Base-by-base conservation (phyloP, 2,888 invertebrate species). In the Helicoverpa assulta region DNA sequence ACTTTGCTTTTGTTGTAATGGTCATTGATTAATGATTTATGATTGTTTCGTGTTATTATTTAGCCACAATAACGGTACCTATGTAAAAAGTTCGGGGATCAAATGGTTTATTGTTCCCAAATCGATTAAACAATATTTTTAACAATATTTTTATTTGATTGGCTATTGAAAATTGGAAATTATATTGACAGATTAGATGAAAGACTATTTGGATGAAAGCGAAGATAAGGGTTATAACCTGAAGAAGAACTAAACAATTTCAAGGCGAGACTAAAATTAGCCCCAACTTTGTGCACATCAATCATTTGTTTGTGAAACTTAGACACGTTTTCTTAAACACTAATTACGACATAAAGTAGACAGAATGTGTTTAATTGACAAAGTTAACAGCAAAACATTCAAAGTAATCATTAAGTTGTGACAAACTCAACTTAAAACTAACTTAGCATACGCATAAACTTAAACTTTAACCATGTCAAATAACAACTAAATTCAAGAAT, bases 361-460 rank as follows among this genome's bases (percentile, higher is more conserved):
- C 78, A 59, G 57, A 69, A 73, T 40, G 60, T 50, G 55, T 74
- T 65, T 58, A 64, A 73, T 78, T 64, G 60, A 64, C 54, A 73
- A 68, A 73, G 61, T 73, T 65, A 59, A 78, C 65, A 73, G 59
- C 58, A 78, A 53, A 76, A 78, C 64, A 73, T 78, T 68, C 43
- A 62, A 78, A 73, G 69, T 76, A 63, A 78, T 78, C 60, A 64
- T 66, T 78, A 56, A 57, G 62, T 19, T 47, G 43, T 74, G 70
- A 66, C 69, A 73, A 80, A 78, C 63, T 67, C 60, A 53, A 63
- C 62, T 70, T 64, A 74, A 54, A 57, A 21, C 68, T 65, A 73
- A 80, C 66, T 68, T 68, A 59, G 57, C 56, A 57, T 64, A 57
- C 66, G 62, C 43, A 33, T 53, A 29, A 76, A 78, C 65, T 78